These are phyloP conservation scores for Sebastes diploproa DNA, from an alignment of 2,797 vertebrate genomes.

Conservation along the genomic window DNA sequence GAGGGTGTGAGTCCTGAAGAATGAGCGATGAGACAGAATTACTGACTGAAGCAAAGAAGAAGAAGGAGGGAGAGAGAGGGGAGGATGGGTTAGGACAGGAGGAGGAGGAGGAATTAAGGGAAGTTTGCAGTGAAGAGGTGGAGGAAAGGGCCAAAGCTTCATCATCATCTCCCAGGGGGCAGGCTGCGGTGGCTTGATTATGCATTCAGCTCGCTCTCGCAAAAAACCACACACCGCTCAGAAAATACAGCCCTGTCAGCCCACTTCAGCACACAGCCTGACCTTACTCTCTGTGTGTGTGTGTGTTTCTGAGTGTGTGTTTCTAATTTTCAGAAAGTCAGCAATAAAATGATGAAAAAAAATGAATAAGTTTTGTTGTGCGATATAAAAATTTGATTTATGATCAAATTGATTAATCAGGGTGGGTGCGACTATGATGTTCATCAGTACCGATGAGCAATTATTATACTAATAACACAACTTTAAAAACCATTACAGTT, in stretches of 20 bases:
- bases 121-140: slow-evolving; percentile 46
- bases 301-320: background rate
- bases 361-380: slow-evolving; percentile 8
- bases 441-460: background rate
- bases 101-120: slow-evolving; percentile 15
- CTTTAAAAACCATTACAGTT: background rate
- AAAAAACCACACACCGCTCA: slow-evolving; percentile 61
- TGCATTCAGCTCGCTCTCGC: slow-evolving; percentile 58
- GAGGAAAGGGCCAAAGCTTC: slow-evolving; percentile 63
- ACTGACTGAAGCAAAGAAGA: slow-evolving; percentile 32
- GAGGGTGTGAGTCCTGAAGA: slow-evolving; percentile 5
- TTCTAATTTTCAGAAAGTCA: slow-evolving; percentile 19
- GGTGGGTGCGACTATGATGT: background rate
- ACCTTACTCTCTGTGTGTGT: slow-evolving; percentile 40
- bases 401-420: slow-evolving; percentile 2
- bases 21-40: slow-evolving; percentile 31
- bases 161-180: slow-evolving; percentile 68
- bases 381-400: slow-evolving; percentile 2
- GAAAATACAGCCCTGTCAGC: slow-evolving; percentile 73
- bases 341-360: background rate
- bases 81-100: background rate
- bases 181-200: slow-evolving; percentile 58
- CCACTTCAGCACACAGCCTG: slow-evolving; percentile 60
- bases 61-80: background rate
- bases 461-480: background rate